phyloP scores from a whole-genome alignment of 2,113 vertebrate genomes.

The Equus przewalskii region DNA sequence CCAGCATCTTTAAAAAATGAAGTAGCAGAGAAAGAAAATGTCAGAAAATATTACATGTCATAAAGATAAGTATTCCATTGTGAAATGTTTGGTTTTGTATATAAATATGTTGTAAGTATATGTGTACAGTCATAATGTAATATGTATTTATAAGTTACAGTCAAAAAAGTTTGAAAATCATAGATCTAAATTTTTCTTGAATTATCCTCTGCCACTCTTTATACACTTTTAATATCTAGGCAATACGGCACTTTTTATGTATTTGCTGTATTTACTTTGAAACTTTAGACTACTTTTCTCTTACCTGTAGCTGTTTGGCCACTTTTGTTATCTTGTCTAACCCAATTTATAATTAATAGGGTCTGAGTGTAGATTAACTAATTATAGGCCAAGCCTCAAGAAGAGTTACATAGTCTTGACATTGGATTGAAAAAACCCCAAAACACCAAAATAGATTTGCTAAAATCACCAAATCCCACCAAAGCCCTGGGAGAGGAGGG shows the following conservation, averaged over 20 bases:
- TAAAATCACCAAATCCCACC: slow-evolving; percentile 4
- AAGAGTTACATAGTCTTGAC: neutral
- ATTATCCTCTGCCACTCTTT: neutral
- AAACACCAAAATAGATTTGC: neutral
- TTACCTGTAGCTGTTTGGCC: neutral
- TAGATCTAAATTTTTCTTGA: neutral
- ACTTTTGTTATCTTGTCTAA: neutral
- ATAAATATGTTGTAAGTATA: neutral
- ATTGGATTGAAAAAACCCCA: neutral
- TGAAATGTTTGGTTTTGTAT: neutral
- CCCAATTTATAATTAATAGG: slow-evolving; percentile 11
- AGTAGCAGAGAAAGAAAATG: slow-evolving; percentile 20
- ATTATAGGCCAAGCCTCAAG: neutral
- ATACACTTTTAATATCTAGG: neutral
- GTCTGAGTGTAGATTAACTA: neutral
- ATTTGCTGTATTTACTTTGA: neutral
- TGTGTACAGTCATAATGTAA: neutral
- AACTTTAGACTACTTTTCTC: neutral
- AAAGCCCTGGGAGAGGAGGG: neutral
- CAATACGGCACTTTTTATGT: neutral
- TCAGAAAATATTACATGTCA: neutral
- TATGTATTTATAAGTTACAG: neutral
- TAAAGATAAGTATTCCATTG: neutral
- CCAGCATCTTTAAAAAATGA: neutral
- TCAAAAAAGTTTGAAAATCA: slow-evolving; percentile 48